A percentile compares a stretch with the other conserved stretches of the same genome.
phyloP scores from a whole-genome alignment of 64 coral and sea anemone genomes.

The Orbicella faveolata region DNA sequence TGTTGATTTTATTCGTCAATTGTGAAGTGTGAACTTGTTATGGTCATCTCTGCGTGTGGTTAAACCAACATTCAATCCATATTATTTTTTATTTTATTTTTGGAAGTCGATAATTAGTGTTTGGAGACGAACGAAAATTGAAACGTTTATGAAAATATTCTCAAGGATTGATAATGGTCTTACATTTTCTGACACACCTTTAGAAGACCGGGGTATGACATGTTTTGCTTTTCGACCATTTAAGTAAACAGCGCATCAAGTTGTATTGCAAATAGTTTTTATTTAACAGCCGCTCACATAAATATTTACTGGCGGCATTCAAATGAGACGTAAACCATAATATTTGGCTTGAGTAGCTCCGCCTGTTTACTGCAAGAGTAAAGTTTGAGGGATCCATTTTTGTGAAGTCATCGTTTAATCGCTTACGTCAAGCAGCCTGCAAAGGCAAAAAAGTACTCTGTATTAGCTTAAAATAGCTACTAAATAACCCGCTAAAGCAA shows the following conservation, averaged over 20 bases:
- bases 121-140: not conserved
- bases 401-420: not conserved
- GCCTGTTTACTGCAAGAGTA: not conserved
- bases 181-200: not conserved
- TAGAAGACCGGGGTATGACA: not conserved
- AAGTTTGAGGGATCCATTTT: not conserved
- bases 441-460: not conserved
- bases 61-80: not conserved
- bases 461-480: not conserved
- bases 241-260: not conserved
- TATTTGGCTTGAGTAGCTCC: not conserved
- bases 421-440: not conserved
- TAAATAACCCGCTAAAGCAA: not conserved
- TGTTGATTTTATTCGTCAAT: not conserved
- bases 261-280: not conserved
- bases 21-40: not conserved
- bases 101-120: not conserved
- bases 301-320: not conserved
- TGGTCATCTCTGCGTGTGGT: not conserved
- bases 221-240: not conserved
- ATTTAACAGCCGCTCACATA: not conserved
- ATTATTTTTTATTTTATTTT: not conserved
- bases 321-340: not conserved
- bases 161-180: not conserved
- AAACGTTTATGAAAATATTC: not conserved